Percentiles rank a stretch among this genome's conserved stretches.
These are phyloP conservation scores for Probosciger aterrimus DNA, from an alignment of 2,113 vertebrate genomes.

Conservation along the genomic window DNA sequence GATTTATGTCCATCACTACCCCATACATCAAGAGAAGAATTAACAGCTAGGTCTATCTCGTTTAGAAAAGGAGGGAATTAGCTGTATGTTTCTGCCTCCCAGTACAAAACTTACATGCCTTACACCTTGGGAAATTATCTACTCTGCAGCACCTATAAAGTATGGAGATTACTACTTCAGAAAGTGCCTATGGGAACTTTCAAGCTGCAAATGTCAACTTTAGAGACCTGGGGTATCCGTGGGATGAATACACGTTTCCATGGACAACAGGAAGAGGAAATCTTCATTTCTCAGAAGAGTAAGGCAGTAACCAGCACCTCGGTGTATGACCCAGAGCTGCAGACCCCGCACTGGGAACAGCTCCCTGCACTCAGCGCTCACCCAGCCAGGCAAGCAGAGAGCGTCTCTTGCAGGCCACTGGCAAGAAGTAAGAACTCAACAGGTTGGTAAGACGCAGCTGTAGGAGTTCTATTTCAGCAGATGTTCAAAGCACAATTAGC, in stretches of 20 bases:
- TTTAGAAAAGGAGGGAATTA: slow-evolving; percentile 27
- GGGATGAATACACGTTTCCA: background rate
- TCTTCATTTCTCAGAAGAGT: accelerated
- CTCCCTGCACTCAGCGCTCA: accelerated
- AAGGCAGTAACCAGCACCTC: background rate
- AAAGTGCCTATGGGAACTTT: background rate
- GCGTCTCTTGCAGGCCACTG: background rate
- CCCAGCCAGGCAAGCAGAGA: too few species aligned
- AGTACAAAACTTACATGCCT: background rate
- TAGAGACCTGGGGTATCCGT: background rate
- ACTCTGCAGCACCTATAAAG: background rate
- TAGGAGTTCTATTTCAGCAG: background rate
- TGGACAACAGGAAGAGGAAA: background rate
- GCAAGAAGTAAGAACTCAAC: background rate
- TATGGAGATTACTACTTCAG: background rate
- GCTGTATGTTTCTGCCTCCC: background rate
- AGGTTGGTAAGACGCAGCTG: background rate
- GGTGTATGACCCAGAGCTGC: background rate
- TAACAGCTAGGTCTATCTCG: background rate
- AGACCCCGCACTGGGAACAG: accelerated
- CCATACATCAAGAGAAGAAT: background rate
- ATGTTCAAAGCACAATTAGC: background rate
- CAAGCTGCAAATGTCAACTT: background rate
- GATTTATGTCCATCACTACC: slow-evolving; percentile 3
- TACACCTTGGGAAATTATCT: background rate